Evolutionary conservation across 2,888 invertebrate genomes (phyloP).

Genomic region (Hirudinaria manillensis): DNA sequence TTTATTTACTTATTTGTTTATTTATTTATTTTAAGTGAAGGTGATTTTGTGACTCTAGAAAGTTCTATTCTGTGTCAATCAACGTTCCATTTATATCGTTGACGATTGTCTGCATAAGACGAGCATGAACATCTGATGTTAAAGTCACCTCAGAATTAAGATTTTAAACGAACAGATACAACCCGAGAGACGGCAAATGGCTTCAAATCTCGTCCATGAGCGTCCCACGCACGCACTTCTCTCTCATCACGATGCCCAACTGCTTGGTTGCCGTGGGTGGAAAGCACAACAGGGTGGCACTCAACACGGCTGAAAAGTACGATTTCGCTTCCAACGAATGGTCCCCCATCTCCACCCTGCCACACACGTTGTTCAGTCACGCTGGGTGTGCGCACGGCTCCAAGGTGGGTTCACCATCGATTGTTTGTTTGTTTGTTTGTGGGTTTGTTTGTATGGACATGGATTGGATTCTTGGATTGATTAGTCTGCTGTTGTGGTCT

Average conservation of each 20-base stretch:
- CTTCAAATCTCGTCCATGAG: constrained; percentile 41
- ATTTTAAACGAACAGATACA: constrained; percentile 36
- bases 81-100: too few species aligned
- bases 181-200: constrained; percentile 40
- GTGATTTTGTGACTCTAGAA: neutral
- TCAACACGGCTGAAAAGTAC: constrained; percentile 40
- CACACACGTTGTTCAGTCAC: constrained; percentile 40
- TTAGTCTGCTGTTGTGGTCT: too few species aligned
- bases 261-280: constrained; percentile 41
- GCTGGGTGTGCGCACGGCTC: constrained; percentile 40
- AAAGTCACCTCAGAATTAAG: too few species aligned
- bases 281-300: constrained; percentile 41
- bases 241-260: constrained; percentile 37
- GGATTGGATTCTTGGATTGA: neutral
- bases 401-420: constrained; percentile 27
- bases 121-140: too few species aligned
- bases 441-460: constrained; percentile 2
- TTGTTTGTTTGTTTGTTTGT: neutral
- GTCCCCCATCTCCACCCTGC: constrained; percentile 37
- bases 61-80: neutral
- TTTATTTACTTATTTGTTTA: neutral
- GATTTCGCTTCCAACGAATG: constrained; percentile 41
- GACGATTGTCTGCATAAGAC: too few species aligned
- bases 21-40: neutral
- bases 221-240: constrained; percentile 40